Percentiles rank a stretch among this genome's conserved stretches.
Evolutionary conservation across 2,113 vertebrate genomes (phyloP).

Genomic region (Trematocara stigmaticum): DNA sequence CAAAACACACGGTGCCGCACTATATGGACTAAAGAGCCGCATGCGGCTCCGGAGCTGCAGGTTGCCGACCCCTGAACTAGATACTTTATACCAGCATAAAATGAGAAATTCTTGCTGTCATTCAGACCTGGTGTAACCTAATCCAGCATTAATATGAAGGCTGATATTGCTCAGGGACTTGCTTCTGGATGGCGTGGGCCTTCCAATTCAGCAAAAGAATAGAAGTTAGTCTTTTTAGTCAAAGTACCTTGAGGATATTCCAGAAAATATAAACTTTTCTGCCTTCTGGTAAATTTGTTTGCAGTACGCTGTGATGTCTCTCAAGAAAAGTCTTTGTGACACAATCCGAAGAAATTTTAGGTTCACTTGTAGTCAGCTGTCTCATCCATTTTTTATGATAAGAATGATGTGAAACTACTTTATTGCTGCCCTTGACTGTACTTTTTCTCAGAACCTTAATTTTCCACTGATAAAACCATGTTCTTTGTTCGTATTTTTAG

Average conservation of each 20-base stretch:
- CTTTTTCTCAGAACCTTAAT: not conserved
- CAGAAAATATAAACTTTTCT: conserved; percentile 18
- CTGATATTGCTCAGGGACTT: not conserved
- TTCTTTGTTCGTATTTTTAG: conserved; percentile 64
- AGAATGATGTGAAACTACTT: not conserved
- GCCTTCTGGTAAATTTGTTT: conserved; percentile 15
- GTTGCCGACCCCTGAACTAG: not conserved
- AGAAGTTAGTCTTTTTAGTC: conserved; percentile 6
- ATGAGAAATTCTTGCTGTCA: not conserved
- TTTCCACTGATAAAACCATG: not conserved
- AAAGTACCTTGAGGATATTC: conserved; percentile 1
- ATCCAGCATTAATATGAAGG: not conserved
- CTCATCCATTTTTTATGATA: not conserved
- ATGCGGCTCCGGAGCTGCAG: too few species aligned
- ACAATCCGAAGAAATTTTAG: not conserved
- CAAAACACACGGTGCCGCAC: too few species aligned
- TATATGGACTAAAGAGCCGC: too few species aligned
- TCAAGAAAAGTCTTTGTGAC: not conserved
- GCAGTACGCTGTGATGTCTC: not conserved
- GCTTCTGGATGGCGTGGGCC: not conserved
- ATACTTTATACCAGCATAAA: not conserved
- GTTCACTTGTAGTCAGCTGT: not conserved
- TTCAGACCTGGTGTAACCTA: not conserved
- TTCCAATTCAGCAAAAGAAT: not conserved
- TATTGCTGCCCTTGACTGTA: not conserved